Base-by-base conservation (phyloP, 2,888 invertebrate genomes). In the Lymantria monacha region DNA sequence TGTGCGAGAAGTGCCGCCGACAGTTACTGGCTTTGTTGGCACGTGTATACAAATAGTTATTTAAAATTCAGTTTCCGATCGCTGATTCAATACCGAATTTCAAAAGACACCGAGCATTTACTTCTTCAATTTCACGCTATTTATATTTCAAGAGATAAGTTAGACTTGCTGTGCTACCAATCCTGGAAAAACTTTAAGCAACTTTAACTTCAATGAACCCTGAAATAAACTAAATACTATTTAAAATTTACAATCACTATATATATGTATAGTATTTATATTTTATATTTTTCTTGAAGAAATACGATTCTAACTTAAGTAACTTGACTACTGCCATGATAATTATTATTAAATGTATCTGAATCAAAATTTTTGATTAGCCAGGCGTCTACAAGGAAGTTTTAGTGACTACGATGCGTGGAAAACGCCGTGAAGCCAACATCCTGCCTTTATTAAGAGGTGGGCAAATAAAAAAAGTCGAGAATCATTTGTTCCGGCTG, bases 401-500 rank as follows among this genome's bases (percentile, higher is more conserved):
- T 69, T 70, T 69, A 70, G 69, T 70, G 79, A 76, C 78, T 79
- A 76, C 77, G 75, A 67, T 75, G 81, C 80, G 83, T 86, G 82
- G 86, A 82, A 81, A 81, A 73, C 75, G 76, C 82, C 88, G 83
- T 85, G 85, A 87, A 81, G 83, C 67, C 76, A 69, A 83, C 87
- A 89, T 91, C 90, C 90, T 90, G 90, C 70, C 80, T 83, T 85
- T 85, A 81, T 76, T 72, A 69, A 69, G 72, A 78, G 71, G 76
- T 80, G 70, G 65, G 69, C 70, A 83, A 83, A 84, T 83, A 84
- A 83, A 83, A 83, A 83, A 82, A 62, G 66, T 66, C 69, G 64
- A 76, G 74, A 67, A 70, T 78, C 79, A 90, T 90, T 86, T 79
- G 87, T 87, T 88, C 83, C 87, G 85, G 81, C 79, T 81, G 81